Base-by-base conservation (phyloP, 30 jellyfish, hydroid and myxozoan genomes). In the Chrysaora quinquecirrha region DNA sequence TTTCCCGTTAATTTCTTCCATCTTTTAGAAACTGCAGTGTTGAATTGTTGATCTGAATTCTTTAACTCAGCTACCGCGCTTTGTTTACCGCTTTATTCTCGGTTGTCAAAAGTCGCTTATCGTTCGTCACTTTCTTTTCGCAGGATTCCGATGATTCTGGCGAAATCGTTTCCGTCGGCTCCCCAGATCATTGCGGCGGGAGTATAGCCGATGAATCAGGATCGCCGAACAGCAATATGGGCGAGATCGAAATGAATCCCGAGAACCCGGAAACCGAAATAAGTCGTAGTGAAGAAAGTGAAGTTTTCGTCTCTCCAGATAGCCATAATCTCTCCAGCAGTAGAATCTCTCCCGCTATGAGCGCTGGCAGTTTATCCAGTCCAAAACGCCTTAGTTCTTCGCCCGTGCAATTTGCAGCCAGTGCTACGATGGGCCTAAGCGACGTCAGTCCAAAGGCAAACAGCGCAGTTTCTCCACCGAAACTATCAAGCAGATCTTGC, bases 101-200 rank as follows among this genome's bases (percentile, higher is more conserved):
- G n/a, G n/a, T n/a, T n/a, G n/a, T n/a, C n/a, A n/a, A n/a, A n/a
- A n/a, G n/a, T n/a, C n/a, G n/a, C n/a, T n/a, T n/a, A n/a, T n/a
- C n/a, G n/a, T n/a, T n/a, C n/a, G n/a, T n/a, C n/a, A n/a, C n/a
- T n/a, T n/a, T n/a, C n/a, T n/a, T 33, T 33, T 71, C 43, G 28
- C 60, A 87, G 96, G 96, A 78, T 76, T 66, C 91, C 21, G 87
- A 71, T 43, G 96, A 87, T 56, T 87, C 96, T 11, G 91, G 77
- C 61, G 91, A 77, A 19, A 46, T 76, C 31, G 31, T 68, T 60
- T 87, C 96, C 20, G 30, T 78, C 38, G 87, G 69, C 74, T 77
- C 89, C 0, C 90, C 75, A 23, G 96, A 87, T 21, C 91, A 87
- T 24, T 81, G 84, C 70, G 58, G 58, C 48, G 84, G 90, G 12